Percentiles rank a stretch among this genome's conserved stretches.
Evolutionary conservation across 2,797 vertebrate species (phyloP).

Genomic region (Myotis planiceps): DNA sequence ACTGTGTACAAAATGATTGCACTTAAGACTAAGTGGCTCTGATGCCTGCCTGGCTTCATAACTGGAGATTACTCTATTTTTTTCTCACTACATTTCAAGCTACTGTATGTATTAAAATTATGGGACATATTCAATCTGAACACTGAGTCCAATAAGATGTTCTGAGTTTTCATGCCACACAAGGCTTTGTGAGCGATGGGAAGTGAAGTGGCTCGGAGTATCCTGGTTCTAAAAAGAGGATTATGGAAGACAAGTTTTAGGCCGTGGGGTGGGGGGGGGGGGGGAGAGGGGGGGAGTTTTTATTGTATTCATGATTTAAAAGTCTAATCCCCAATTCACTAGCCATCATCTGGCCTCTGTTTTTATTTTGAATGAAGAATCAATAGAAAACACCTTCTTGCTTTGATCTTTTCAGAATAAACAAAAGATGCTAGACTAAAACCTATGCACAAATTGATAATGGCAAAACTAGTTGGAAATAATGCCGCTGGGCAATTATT

Average conservation of each 20-base stretch:
- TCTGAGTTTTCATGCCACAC: not conserved
- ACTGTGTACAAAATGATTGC: not conserved
- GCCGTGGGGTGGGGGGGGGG: not conserved
- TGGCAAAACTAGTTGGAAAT: not conserved
- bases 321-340: not conserved
- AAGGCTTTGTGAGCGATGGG: not conserved
- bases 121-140: not conserved
- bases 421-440: not conserved
- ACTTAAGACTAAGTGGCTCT: not conserved
- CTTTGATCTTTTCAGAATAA: constrained; percentile 19
- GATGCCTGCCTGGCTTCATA: not conserved
- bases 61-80: not conserved
- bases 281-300: not conserved
- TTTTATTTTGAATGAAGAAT: constrained; percentile 3
- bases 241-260: not conserved
- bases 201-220: not conserved
- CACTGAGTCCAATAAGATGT: not conserved
- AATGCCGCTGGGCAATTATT: fast-evolving
- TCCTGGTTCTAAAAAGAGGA: not conserved
- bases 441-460: not conserved
- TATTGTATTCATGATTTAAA: constrained; percentile 27
- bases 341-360: not conserved
- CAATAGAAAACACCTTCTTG: not conserved
- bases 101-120: not conserved
- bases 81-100: not conserved